These are phyloP conservation scores for Napeogenes sylphis DNA, from an alignment of 2,888 invertebrate species.

Conservation along the genomic window DNA sequence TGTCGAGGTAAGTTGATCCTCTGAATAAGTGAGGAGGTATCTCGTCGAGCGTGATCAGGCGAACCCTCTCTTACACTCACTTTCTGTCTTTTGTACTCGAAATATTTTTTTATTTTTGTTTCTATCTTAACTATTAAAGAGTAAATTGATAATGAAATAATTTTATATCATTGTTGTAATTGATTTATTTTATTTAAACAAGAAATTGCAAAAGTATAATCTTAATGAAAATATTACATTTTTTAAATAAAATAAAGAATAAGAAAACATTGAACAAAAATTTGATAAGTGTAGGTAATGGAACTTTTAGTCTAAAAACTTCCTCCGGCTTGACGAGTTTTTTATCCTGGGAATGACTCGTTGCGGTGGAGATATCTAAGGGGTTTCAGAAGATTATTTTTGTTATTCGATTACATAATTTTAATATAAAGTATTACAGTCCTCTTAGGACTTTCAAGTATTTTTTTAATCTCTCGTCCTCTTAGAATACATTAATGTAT, in stretches of 20 bases:
- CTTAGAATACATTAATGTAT: too few relatives aligned
- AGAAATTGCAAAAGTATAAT: too few relatives aligned
- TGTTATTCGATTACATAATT: not conserved
- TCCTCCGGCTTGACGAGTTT: not conserved
- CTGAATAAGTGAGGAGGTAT: slow-evolving; percentile 59
- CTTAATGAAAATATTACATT: too few relatives aligned
- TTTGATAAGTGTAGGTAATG: too few relatives aligned
- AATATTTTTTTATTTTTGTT: slow-evolving; percentile 9
- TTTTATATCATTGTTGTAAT: not conserved
- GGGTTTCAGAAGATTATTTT: slow-evolving; percentile 1
- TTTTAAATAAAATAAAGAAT: too few relatives aligned
- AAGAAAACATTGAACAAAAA: too few relatives aligned
- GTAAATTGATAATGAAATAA: not conserved
- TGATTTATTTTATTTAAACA: too few relatives aligned
- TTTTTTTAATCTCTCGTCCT: too few relatives aligned
- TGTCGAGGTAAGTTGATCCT: slow-evolving; percentile 64
- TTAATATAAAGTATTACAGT: not conserved
- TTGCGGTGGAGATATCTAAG: slow-evolving; percentile 3
- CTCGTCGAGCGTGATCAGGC: slow-evolving; percentile 61
- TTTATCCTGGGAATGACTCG: slow-evolving; percentile 2
- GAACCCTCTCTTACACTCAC: slow-evolving; percentile 62
- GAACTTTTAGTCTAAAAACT: too few relatives aligned
- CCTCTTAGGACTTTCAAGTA: not conserved
- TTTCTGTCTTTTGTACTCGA: slow-evolving; percentile 34
- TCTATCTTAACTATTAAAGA: not conserved